Evolutionary conservation across 92 coral and sea anemone genomes (phyloP), one percentile per base, ranked within the genome.

Genomic region (Galaxea fascicularis): DNA sequence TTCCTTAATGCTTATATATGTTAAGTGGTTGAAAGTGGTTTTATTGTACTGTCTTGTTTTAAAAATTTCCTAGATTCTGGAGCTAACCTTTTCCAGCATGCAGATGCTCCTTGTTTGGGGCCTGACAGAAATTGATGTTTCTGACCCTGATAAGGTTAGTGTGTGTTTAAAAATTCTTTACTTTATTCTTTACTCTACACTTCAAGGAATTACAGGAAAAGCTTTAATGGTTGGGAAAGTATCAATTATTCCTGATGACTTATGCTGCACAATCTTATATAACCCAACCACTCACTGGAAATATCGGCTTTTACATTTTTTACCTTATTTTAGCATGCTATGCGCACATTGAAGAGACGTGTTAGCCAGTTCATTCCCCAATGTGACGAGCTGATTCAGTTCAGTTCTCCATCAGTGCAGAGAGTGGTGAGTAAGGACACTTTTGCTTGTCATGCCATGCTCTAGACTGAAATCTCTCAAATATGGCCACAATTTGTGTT

Each of bases 41-140:
- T n/a, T n/a, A n/a, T n/a, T n/a, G n/a, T n/a, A n/a, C n/a, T 24
- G 10, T 17, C 22, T 58, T 15, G 22, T 65, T 25, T 28, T 24
- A 27, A 65, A 1, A 39, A 11, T 69, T 21, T 73, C 26, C n/a
- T 65, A 96, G 98, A 85, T 94, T 63, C 65, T 90, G 76, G 90
- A 85, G 22, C 87, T 90, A 65, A 89, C 95, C 10, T 62, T 96
- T 54, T 30, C 79, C 30, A 85, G 90, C n/a, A 86, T 94, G 92
- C 94, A 94, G 73, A 90, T 92, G 90, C 73, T 89, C 30, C 70
- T 96, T 16, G 45, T 92, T 65, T 96, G 98, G 98, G 82, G 63
- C 22, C 74, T 94, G 30, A 68, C 78, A 46, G 93, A 90, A 26
- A 89, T 96, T 57, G 96, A 90, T 57, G 65, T 65, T 1, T 83